Conservation (phyloP, 2,888 invertebrate species). For the Microctonus hyperodae region DNA sequence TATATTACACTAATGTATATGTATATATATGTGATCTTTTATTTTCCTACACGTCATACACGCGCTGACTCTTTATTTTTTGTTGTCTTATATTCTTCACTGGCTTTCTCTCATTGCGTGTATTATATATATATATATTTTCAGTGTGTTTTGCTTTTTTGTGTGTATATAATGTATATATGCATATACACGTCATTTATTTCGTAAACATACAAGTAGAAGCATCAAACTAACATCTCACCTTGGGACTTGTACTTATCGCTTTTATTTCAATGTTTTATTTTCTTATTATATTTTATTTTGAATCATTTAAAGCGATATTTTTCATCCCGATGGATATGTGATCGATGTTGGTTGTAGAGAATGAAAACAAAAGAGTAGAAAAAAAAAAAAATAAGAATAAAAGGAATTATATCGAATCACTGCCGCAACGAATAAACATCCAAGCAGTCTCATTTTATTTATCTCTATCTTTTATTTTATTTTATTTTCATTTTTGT, state of each 20-base stretch:
- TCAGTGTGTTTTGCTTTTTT: background rate
- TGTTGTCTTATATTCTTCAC: background rate
- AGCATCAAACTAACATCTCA: conserved; percentile 19
- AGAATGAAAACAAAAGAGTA: background rate
- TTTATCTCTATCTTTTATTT: conserved; percentile 15
- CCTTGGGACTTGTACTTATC: conserved; percentile 9
- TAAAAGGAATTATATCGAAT: conserved; percentile 9
- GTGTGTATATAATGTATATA: conserved; percentile 10
- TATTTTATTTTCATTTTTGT: background rate
- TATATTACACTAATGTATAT: background rate
- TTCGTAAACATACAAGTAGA: conserved; percentile 28
- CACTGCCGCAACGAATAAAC: conserved; percentile 24
- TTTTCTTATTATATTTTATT: background rate
- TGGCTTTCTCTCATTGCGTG: background rate
- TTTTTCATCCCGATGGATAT: conserved; percentile 12
- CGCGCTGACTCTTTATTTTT: background rate
- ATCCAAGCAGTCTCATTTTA: conserved; percentile 22
- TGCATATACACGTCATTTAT: conserved; percentile 28
- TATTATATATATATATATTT: background rate
- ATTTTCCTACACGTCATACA: conserved; percentile 15
- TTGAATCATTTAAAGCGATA: conserved; percentile 13
- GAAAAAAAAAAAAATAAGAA: background rate
- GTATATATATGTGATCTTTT: background rate
- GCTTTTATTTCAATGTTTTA: background rate
- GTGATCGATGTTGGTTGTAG: conserved; percentile 21